Conservation (phyloP, 2,113 vertebrate genomes). For the Aphyosemion australe region DNA sequence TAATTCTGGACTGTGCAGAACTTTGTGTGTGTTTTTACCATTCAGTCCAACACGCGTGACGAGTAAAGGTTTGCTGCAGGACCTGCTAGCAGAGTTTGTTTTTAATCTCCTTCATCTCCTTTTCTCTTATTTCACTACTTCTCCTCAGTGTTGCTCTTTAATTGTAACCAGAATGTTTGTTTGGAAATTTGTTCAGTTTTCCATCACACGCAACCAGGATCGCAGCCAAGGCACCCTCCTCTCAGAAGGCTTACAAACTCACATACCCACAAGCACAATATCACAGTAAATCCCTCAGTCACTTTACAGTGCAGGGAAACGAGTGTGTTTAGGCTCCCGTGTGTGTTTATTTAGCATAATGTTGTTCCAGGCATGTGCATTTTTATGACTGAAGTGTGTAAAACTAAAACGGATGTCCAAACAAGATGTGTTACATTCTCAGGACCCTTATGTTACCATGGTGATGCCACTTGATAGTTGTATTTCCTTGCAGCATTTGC, state of each 20-base stretch:
- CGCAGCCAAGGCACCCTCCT: constrained; percentile 71
- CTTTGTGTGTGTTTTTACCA: constrained; percentile 10
- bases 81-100: constrained; percentile 32
- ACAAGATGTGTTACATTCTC: neutral
- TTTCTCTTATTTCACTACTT: constrained; percentile 24
- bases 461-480: constrained; percentile 44
- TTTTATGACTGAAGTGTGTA: neutral
- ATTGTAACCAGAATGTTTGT: constrained; percentile 91
- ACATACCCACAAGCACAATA: constrained; percentile 21
- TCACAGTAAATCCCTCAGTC: constrained; percentile 27
- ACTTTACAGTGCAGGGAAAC: neutral
- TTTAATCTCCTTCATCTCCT: constrained; percentile 15
- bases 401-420: neutral
- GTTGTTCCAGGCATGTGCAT: neutral
- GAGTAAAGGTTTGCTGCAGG: constrained; percentile 12
- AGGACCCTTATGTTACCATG: constrained; percentile 49
- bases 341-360: neutral
- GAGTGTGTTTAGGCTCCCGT: neutral
- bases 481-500: constrained; percentile 9
- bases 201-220: constrained; percentile 78
- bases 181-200: constrained; percentile 86
- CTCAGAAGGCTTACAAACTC: constrained; percentile 31
- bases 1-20: constrained; percentile 18
- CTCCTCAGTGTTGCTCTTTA: constrained; percentile 59
- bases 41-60: constrained; percentile 1